Base-by-base conservation (phyloP, 2,888 invertebrate genomes). In the Chouioia cunea region DNA sequence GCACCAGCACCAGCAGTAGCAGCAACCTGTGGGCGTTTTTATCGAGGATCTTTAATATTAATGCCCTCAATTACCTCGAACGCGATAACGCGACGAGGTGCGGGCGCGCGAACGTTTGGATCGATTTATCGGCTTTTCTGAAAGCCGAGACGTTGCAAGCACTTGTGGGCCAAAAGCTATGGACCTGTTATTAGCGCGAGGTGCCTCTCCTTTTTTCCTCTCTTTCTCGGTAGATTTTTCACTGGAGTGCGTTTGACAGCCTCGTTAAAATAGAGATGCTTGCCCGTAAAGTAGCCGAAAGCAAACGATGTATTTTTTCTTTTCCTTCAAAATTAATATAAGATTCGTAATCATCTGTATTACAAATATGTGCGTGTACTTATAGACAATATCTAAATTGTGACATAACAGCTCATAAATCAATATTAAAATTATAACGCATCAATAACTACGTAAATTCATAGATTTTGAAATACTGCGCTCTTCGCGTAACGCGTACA, bases 1-100 rank as follows among this genome's bases (percentile, higher is more conserved):
- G 15, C 81, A 44, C n/a, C 23, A n/a, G 4, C 54, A 20, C 64
- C 15, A 12, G 48, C 44, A n/a, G n/a, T n/a, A 53, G 52, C 74
- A 73, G 70, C 74, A 73, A 74, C 70, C 72, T 73, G 74, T 71
- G 48, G 68, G 56, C 48, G 62, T 60, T 53, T 66, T 70, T 73
- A 75, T 76, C 72, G 71, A 62, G 44, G 57, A 73, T 75, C 75
- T 76, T 75, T 70, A 74, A 76, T 76, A 75, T 76, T 76, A 75
- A 75, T 74, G 74, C 65, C 70, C 70, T 72, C 73, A 63, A 75
- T 75, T 76, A 73, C 64, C 73, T 56, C 70, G 52, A 36, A 36
- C 36, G 50, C 50, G 50, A 20, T 20, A 50, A 20, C 50, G 50
- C 20, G 14, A 20, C 43, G 16, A 43, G 59, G 12, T 2, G 22